Evolutionary conservation across 2,797 vertebrate species (phyloP).

Genomic region (Gallinago nigripennis): DNA sequence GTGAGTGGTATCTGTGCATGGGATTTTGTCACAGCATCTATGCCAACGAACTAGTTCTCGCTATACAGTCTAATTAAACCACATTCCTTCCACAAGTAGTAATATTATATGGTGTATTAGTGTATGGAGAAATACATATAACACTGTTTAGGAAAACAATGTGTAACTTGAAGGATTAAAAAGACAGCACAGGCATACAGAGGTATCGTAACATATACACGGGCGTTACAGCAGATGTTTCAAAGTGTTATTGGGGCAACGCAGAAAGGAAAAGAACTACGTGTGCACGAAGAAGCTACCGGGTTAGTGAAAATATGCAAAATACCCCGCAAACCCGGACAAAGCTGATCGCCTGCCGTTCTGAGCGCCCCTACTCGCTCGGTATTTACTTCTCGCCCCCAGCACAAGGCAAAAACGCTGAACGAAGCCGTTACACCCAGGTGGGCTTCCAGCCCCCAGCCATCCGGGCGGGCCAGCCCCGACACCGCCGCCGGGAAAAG

Average conservation of each 20-base stretch:
- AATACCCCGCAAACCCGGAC: neutral
- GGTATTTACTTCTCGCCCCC: neutral
- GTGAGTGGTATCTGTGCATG: neutral
- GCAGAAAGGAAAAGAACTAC: neutral
- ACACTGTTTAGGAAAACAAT: too few relatives aligned
- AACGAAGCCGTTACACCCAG: neutral
- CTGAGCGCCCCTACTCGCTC: neutral
- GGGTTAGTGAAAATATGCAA: neutral
- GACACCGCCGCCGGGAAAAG: neutral
- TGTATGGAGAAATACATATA: neutral
- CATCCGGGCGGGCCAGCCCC: neutral
- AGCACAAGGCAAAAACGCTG: neutral
- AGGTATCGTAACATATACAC: fast-evolving
- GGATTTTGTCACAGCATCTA: neutral
- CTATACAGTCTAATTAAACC: neutral
- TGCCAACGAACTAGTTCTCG: neutral
- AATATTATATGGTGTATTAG: fast-evolving
- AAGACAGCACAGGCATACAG: neutral
- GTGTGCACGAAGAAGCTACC: fast-evolving
- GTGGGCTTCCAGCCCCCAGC: neutral
- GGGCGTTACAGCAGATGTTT: neutral
- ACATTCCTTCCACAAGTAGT: neutral
- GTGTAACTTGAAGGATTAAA: neutral
- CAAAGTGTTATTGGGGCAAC: neutral
- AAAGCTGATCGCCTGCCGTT: neutral